A percentile compares a stretch with the other conserved stretches of the same genome.
Conservation (phyloP, 2,113 vertebrate genomes). For the Indri indri region DNA sequence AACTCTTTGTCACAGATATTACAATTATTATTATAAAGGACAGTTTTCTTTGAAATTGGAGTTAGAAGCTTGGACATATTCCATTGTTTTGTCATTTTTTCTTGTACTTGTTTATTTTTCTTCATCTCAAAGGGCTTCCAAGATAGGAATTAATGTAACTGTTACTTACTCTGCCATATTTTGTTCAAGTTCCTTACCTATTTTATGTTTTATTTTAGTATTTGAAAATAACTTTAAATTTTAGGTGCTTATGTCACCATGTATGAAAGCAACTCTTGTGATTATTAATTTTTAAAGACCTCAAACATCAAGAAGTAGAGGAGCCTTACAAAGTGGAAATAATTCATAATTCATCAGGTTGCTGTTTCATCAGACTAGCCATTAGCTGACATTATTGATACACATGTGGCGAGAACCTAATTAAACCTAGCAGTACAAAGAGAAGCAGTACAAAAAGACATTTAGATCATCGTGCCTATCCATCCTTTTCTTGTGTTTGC, state of each 20-base stretch:
- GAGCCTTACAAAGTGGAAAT: slow-evolving; percentile 1
- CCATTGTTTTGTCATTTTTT: neutral
- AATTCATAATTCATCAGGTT: slow-evolving; percentile 29
- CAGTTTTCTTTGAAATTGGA: neutral
- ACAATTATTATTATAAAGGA: neutral
- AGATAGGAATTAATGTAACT: neutral
- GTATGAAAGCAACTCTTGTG: neutral
- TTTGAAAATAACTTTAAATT: slow-evolving; percentile 10
- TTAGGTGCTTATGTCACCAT: neutral
- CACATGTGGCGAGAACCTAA: neutral
- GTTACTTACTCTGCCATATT: neutral
- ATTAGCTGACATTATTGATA: neutral
- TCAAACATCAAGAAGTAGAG: neutral
- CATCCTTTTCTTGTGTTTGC: neutral
- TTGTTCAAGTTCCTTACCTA: neutral
- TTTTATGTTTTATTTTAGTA: neutral
- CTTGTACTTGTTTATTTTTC: neutral
- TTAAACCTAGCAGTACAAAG: neutral
- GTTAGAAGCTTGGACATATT: neutral
- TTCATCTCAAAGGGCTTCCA: neutral
- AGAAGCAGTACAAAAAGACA: neutral
- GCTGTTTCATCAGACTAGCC: neutral
- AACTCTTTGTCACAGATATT: neutral
- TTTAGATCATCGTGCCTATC: neutral
- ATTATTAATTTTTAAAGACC: slow-evolving; percentile 14